Evolutionary conservation across 2,113 vertebrate species (phyloP).

Genomic region (Spheniscus mendiculus): DNA sequence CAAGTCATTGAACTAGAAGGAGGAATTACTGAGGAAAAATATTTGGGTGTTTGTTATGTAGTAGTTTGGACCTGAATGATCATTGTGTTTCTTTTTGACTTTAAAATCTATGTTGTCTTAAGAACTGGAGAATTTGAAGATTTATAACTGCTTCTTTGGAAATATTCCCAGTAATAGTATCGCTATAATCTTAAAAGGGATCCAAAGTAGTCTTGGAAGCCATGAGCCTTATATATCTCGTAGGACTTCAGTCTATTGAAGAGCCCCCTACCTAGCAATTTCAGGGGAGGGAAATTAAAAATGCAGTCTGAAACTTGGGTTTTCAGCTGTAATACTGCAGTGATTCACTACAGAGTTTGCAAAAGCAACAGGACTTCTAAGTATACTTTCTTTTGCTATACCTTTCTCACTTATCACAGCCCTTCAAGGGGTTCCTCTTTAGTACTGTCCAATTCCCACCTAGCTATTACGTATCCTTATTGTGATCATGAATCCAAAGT

Average conservation of each 20-base stretch:
- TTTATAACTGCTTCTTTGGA: neutral
- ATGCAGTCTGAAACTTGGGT: neutral
- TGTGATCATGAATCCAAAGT: neutral
- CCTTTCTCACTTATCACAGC: neutral
- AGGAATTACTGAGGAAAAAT: neutral
- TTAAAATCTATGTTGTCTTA: neutral
- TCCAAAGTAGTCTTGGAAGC: neutral
- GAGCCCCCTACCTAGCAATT: fast-evolving
- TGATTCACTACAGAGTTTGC: neutral
- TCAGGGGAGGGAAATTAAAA: neutral
- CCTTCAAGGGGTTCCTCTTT: neutral
- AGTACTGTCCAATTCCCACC: neutral
- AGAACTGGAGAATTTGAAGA: neutral
- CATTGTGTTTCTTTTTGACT: neutral
- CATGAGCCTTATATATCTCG: neutral
- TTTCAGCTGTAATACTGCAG: neutral
- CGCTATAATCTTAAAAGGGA: neutral
- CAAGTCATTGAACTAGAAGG: neutral
- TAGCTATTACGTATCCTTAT: neutral
- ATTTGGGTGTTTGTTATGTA: neutral
- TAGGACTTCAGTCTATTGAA: neutral
- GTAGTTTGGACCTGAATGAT: neutral
- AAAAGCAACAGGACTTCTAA: neutral
- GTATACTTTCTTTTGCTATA: neutral
- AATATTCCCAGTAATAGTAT: neutral